Evolutionary conservation across 2,888 invertebrate species (phyloP), one percentile per base, ranked within the genome.

Genomic region (Aleiodes testaceus): DNA sequence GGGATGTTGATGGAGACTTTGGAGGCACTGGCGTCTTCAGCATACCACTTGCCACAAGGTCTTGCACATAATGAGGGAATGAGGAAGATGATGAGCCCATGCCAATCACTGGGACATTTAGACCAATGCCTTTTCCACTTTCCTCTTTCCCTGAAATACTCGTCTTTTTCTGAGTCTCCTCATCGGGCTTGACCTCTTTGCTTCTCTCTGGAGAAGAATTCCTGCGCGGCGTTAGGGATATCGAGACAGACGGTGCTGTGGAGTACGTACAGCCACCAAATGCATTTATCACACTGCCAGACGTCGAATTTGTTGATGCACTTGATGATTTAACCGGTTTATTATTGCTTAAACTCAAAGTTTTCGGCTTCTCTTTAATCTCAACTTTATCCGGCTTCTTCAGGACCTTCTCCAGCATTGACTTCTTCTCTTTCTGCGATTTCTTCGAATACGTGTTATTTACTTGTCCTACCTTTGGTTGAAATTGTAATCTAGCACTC

Each of bases 401-500:
- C 36, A 77, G 63, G 14, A 74, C 74, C 9, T 79, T 78, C 0
- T 79, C 76, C 12, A 75, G 14, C 49, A 74, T 65, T 7, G 77
- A 70, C 69, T 80, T 80, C 67, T 80, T 84, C 9, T 86, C 85
- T 50, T 82, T 85, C 2, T 70, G 49, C 3, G 78, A 70, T 71
- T 84, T 87, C 26, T 87, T 87, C 4, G 81, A 81, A 22, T 85
- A 84, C 1, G 83, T 82, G 42, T 84, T 86, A 63, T 84, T 85
- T 0, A 84, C 80, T 70, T 80, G 84, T 7, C 84, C 84, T 30
- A 83, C 77, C 78, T 86, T 87, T 2, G 87, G 87, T 59, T 86
- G 87, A 79, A 85, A 85, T 20, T 85, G 85, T 5, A 87, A 72
- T 68, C 86, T 87, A 3, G 80, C 84, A 71, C 86, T 87, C 3